Base-by-base conservation (phyloP, 1,140 invertebrate species). In the Lordiphosa mommai region DNA sequence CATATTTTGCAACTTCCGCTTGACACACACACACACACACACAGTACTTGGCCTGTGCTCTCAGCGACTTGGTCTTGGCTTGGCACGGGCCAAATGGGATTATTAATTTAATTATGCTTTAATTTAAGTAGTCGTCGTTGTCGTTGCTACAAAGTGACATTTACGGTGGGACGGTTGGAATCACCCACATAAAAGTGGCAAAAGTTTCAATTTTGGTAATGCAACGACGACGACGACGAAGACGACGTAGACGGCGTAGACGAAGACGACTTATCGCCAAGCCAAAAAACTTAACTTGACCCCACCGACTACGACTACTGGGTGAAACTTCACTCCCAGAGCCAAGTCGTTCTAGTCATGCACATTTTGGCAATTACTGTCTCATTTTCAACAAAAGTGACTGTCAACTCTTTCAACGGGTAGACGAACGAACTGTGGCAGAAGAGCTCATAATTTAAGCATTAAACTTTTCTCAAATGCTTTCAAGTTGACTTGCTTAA, bases 21-120 rank as follows among this genome's bases (percentile, higher is more conserved):
- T 23, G 36, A 44, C 43, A 43, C 50, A 56, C 59, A 63, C 51
- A 52, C 41, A 69, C 29, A 41, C 49, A 43, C 37, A 53, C 23
- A 33, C 34, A 51, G 44, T 51, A 30, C 29, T 57, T 36, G 50
- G 44, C 57, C 53, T 63, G 37, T 53, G 63, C 43, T 33, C 56
- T n/a, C n/a, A 32, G 29, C 16, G 23, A 32, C 30, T 47, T 12
- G 41, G 52, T 20, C 56, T 79, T 68, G 72, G 64, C 73, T 72
- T 27, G 23, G 67, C 50, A 65, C 55, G 60, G 34, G 57, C 79
- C 73, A 85, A 86, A 84, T 79, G 80, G 80, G 79, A 84, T 84
- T 84, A 86, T 84, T 84, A 84, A 84, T 84, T 84, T 86, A 84
- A 84, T 84, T 84, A 84, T 67, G 72, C 79, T 73, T 82, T 84